These are phyloP conservation scores for Ligdia adustata DNA, from an alignment of 2,888 invertebrate genomes.

Conservation along the genomic window DNA sequence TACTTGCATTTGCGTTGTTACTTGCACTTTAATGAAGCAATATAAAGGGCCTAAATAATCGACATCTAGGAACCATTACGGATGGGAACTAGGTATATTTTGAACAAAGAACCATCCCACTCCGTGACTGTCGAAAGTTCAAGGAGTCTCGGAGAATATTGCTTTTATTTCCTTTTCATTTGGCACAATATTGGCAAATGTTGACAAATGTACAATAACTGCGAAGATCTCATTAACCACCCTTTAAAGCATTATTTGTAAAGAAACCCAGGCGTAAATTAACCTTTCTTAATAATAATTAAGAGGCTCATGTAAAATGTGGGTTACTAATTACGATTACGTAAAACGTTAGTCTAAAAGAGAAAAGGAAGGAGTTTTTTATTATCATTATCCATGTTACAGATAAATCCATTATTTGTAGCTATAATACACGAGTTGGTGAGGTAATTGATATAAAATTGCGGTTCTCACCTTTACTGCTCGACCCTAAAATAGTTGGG, in stretches of 20 bases:
- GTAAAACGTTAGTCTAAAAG: too few species aligned
- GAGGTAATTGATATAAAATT: slow-evolving; percentile 25
- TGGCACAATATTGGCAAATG: slow-evolving; percentile 40
- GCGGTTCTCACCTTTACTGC: slow-evolving; percentile 17
- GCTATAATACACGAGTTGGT: slow-evolving; percentile 3
- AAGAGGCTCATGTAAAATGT: too few species aligned
- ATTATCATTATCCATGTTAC: too few species aligned
- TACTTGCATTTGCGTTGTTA: too few species aligned
- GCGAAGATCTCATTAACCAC: too few species aligned
- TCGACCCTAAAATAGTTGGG: too few species aligned
- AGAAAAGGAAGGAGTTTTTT: too few species aligned
- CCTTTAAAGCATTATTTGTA: too few species aligned
- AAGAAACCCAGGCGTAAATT: too few species aligned
- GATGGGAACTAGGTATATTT: slow-evolving; percentile 34
- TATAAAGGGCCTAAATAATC: slow-evolving; percentile 22
- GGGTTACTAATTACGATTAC: too few species aligned
- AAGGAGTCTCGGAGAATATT: slow-evolving; percentile 53
- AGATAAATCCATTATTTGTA: slow-evolving; percentile 1
- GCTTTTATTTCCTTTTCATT: slow-evolving; percentile 54
- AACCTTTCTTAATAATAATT: too few species aligned
- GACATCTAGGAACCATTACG: slow-evolving; percentile 21
- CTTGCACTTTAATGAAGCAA: slow-evolving; percentile 9
- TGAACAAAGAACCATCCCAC: slow-evolving; percentile 45
- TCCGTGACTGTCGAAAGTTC: slow-evolving; percentile 64
- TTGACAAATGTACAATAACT: slow-evolving; percentile 34